A percentile compares a stretch with the other conserved stretches of the same genome.
Evolutionary conservation across 2,888 invertebrate species (phyloP).

Genomic region (Anthophora plumipes): DNA sequence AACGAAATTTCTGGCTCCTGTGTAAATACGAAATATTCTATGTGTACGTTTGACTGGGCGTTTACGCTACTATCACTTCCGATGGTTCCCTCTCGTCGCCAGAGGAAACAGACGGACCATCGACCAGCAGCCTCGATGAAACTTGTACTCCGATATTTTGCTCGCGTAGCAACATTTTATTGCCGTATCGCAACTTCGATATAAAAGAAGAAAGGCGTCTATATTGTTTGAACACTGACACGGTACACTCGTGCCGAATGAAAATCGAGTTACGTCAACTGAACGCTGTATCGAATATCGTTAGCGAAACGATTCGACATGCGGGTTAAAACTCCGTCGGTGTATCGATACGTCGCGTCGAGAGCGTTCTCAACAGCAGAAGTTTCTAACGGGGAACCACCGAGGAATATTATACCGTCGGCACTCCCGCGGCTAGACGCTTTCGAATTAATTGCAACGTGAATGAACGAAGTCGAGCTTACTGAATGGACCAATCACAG

Average conservation of each 20-base stretch:
- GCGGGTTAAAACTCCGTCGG: neutral
- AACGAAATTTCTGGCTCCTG: too few species aligned
- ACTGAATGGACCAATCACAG: conserved; percentile 70
- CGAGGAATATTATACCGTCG: conserved; percentile 10
- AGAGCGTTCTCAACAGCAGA: neutral
- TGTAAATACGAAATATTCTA: too few species aligned
- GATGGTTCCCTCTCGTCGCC: too few species aligned
- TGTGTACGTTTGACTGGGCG: too few species aligned
- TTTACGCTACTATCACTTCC: too few species aligned
- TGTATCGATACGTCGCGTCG: neutral
- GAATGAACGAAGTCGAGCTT: conserved; percentile 59
- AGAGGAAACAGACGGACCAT: too few species aligned
- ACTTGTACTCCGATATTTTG: too few species aligned
- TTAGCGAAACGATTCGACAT: neutral
- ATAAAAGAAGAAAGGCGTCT: too few species aligned
- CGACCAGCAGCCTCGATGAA: too few species aligned
- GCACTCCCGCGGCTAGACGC: conserved; percentile 20
- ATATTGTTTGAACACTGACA: too few species aligned
- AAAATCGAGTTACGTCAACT: neutral
- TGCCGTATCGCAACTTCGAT: neutral
- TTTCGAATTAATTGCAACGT: conserved; percentile 69
- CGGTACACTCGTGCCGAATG: neutral
- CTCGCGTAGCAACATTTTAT: neutral
- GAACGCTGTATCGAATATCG: neutral
- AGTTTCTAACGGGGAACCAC: conserved; percentile 12